These are phyloP conservation scores for Micronycteris hirsuta DNA, from an alignment of 2,113 vertebrate genomes.

Conservation along the genomic window DNA sequence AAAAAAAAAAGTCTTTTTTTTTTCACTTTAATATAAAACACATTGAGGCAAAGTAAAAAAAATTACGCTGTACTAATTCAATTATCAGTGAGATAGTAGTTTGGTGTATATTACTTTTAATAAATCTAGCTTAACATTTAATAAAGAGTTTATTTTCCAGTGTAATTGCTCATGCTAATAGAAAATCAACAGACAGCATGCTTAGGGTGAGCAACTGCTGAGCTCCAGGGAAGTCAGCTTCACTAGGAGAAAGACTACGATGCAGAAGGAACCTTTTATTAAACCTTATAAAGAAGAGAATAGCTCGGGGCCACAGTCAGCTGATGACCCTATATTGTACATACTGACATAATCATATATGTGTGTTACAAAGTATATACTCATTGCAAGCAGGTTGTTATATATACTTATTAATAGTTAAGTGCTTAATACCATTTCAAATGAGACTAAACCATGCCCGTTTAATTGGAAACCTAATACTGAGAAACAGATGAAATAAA, in stretches of 20 bases:
- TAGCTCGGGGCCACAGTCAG: neutral
- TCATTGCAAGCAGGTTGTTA: neutral
- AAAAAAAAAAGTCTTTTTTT: neutral
- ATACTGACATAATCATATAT: neutral
- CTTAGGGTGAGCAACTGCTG: neutral
- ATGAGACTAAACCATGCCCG: neutral
- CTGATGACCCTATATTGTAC: neutral
- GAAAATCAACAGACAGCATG: neutral
- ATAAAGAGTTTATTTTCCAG: slow-evolving; percentile 51
- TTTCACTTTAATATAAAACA: slow-evolving; percentile 28
- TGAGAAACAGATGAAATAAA: neutral
- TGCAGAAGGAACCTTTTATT: neutral
- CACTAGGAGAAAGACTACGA: neutral
- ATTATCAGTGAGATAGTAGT: slow-evolving; percentile 1
- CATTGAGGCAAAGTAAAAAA: slow-evolving; percentile 44
- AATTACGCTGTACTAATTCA: neutral
- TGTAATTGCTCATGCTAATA: neutral
- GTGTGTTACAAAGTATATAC: neutral
- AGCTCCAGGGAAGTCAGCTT: neutral
- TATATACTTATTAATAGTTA: neutral
- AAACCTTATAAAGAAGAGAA: neutral
- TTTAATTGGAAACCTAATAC: neutral
- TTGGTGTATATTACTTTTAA: slow-evolving; percentile 17
- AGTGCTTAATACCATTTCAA: neutral
- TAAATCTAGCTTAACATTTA: slow-evolving; percentile 47